These are phyloP conservation scores for Neodontobutis hainanensis DNA, from an alignment of 2,113 vertebrate genomes.

Conservation along the genomic window DNA sequence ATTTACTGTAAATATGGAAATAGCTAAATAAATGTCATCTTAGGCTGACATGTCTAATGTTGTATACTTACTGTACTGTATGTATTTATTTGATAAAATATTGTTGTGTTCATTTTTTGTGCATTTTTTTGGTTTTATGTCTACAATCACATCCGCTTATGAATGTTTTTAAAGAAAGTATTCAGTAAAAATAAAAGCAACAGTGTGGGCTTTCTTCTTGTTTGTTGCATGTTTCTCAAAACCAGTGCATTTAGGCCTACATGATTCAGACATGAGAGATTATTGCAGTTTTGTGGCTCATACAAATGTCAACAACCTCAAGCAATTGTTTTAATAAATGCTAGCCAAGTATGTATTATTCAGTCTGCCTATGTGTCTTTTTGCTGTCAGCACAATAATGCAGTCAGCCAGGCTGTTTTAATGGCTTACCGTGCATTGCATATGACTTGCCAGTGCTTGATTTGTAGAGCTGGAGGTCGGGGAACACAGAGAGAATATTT, in stretches of 20 bases:
- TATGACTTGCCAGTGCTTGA: too few species aligned
- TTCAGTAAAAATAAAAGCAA: constrained; percentile 21
- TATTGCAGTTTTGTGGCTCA: constrained; percentile 42
- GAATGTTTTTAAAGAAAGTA: constrained; percentile 7
- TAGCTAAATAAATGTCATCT: constrained; percentile 41
- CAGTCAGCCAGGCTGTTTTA: too few species aligned
- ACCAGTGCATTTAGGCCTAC: too few species aligned
- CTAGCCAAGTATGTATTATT: constrained; percentile 29
- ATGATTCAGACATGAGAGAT: constrained; percentile 16
- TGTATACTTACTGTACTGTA: constrained; percentile 24
- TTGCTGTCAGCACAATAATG: constrained; percentile 7
- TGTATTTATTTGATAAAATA: constrained; percentile 37
- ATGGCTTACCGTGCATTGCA: too few species aligned
- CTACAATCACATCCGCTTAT: constrained; percentile 21
- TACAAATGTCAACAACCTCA: constrained; percentile 29
- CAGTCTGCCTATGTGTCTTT: constrained; percentile 13
- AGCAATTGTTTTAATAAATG: constrained; percentile 52
- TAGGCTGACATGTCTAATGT: constrained; percentile 31
- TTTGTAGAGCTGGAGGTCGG: too few species aligned
- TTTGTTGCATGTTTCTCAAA: constrained; percentile 38
- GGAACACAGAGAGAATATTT: too few species aligned
- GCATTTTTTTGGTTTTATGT: constrained; percentile 35
- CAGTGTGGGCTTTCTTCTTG: constrained; percentile 11
- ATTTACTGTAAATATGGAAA: constrained; percentile 60
- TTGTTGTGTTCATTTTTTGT: constrained; percentile 22